A percentile compares a stretch with the other conserved stretches of the same genome.
These are phyloP conservation scores for Conus canariensis DNA, from an alignment of 2,888 invertebrate genomes.

Conservation along the genomic window DNA sequence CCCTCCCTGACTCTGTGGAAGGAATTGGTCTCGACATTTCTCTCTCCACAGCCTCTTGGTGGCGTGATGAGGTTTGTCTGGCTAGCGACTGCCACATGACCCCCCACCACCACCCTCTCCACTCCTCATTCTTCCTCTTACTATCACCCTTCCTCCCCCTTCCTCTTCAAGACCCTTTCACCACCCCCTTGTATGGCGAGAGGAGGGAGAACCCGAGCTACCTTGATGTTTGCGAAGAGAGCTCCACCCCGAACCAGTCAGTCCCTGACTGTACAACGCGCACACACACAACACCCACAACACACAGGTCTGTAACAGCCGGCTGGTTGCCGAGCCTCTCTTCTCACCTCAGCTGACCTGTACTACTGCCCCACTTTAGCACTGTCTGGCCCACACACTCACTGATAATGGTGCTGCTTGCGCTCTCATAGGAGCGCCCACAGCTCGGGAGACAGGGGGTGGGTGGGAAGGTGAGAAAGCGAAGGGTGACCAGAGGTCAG, in stretches of 20 bases:
- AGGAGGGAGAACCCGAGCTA: conserved; percentile 1
- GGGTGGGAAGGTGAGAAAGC: not conserved
- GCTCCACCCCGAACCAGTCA: conserved; percentile 32
- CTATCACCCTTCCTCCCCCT: not conserved
- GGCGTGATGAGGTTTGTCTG: conserved; percentile 38
- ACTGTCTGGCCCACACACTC: not conserved
- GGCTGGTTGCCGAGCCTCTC: conserved; percentile 9
- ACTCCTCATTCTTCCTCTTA: not conserved
- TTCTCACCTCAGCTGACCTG: conserved; percentile 44
- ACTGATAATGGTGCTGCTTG: not conserved
- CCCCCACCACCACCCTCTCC: not conserved
- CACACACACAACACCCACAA: conserved; percentile 10
- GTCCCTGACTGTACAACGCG: not conserved
- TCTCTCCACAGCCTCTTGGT: conserved; percentile 7
- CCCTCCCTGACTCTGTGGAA: not conserved
- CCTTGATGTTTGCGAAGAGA: conserved; percentile 27
- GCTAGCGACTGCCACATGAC: conserved; percentile 19
- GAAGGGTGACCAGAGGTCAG: not conserved
- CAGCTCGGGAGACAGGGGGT: not conserved
- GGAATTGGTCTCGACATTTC: conserved; percentile 38
- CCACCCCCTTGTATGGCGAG: conserved; percentile 13
- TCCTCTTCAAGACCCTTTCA: not conserved
- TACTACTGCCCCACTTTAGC: conserved; percentile 46
- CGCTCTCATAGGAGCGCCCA: not conserved
- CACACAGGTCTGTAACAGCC: not conserved